Evolutionary conservation across 2,888 invertebrate species (phyloP).

Genomic region (Drosophila helvetica): DNA sequence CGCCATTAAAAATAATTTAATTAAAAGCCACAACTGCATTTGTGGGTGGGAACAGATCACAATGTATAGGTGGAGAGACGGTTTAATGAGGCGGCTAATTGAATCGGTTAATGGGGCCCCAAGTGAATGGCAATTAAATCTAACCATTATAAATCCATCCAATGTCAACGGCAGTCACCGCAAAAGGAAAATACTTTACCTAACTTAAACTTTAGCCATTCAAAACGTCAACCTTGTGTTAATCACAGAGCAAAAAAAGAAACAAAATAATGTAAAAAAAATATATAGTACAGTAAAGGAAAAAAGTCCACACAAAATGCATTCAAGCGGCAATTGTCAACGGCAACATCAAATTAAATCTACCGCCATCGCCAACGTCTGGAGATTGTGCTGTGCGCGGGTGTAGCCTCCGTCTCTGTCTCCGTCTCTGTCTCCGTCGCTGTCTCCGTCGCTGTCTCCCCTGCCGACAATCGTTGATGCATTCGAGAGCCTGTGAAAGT

Average conservation of each 20-base stretch:
- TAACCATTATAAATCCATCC: constrained; percentile 47
- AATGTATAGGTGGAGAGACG: constrained; percentile 11
- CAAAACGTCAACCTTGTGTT: constrained; percentile 43
- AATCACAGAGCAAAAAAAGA: constrained; percentile 34
- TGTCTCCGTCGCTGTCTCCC: constrained; percentile 3
- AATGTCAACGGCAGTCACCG: constrained; percentile 42
- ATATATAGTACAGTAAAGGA: constrained; percentile 16
- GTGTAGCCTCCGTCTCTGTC: constrained; percentile 40
- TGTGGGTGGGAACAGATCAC: constrained; percentile 1
- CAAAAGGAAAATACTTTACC: constrained; percentile 11
- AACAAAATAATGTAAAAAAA: constrained; percentile 23
- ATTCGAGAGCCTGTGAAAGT: constrained; percentile 56
- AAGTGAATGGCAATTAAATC: constrained; percentile 54
- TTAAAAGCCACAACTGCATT: constrained; percentile 27
- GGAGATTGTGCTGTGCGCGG: constrained; percentile 59
- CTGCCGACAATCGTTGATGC: constrained; percentile 6
- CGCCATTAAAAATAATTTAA: constrained; percentile 55
- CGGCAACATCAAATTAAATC: constrained; percentile 58
- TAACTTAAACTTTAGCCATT: constrained; percentile 5
- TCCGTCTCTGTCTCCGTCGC: constrained; percentile 2
- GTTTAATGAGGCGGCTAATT: constrained; percentile 65
- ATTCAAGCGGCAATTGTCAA: constrained; percentile 61
- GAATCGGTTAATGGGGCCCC: constrained; percentile 42
- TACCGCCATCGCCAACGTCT: constrained; percentile 44
- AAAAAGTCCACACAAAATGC: constrained; percentile 47